Conservation (phyloP, 2,888 invertebrate genomes). For the Hirtodrosophila cameraria region DNA sequence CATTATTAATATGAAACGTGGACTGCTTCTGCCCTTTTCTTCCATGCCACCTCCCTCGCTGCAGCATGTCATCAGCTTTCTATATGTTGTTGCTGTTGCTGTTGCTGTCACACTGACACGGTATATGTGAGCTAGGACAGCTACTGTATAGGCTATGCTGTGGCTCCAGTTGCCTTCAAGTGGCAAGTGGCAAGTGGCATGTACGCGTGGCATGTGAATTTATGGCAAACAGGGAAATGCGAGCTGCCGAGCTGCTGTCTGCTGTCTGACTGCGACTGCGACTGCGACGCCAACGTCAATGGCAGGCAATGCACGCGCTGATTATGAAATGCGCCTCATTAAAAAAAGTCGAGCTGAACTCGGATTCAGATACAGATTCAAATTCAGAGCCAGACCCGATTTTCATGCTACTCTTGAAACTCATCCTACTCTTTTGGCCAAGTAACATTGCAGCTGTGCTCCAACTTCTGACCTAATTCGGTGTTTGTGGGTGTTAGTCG, state of each 20-base stretch:
- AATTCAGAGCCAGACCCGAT: too few relatives aligned
- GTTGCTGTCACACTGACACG: constrained; percentile 46
- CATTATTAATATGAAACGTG: constrained; percentile 58
- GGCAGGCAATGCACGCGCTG: constrained; percentile 67
- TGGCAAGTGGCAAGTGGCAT: constrained; percentile 21
- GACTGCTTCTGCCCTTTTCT: too few relatives aligned
- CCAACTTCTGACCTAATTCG: constrained; percentile 52
- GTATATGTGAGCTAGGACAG: constrained; percentile 40
- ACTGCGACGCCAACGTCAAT: constrained; percentile 40
- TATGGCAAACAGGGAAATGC: constrained; percentile 72
- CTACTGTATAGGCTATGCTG: constrained; percentile 2
- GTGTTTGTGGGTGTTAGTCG: too few relatives aligned
- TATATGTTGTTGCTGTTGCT: constrained; percentile 3
- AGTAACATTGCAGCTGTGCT: constrained; percentile 19
- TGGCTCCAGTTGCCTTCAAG: constrained; percentile 46
- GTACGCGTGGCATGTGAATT: constrained; percentile 55
- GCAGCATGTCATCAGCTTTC: constrained; percentile 12
- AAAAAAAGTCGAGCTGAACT: constrained; percentile 49
- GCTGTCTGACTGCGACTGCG: too few relatives aligned
- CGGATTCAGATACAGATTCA: too few relatives aligned
- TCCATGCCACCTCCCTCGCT: constrained; percentile 7
- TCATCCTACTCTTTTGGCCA: background rate
- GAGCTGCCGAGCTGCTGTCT: too few relatives aligned
- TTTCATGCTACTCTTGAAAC: too few relatives aligned
- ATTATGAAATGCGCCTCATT: constrained; percentile 74